These are phyloP conservation scores for Sardinella longiceps DNA, from an alignment of 2,797 vertebrate genomes.

Conservation along the genomic window DNA sequence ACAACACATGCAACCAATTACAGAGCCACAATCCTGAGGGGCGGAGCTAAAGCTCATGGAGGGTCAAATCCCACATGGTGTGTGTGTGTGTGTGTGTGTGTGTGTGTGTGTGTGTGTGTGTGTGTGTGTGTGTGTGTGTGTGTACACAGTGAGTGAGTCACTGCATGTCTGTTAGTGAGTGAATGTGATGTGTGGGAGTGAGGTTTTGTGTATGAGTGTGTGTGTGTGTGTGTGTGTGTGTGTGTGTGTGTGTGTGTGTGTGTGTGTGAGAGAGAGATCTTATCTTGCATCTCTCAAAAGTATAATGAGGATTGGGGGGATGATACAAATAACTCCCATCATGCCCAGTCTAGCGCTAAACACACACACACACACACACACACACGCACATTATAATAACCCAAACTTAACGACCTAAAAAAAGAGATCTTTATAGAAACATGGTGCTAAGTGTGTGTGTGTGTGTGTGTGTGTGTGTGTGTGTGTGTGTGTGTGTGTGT, in stretches of 20 bases:
- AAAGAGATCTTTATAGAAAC: too few relatives aligned
- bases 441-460: too few relatives aligned
- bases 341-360: neutral
- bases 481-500: too few relatives aligned
- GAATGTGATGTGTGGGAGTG: too few relatives aligned
- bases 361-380: neutral
- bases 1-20: conserved; percentile 53
- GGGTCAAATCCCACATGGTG: neutral
- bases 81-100: neutral
- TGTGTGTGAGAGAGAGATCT: too few relatives aligned
- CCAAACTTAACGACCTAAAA: too few relatives aligned
- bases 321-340: neutral
- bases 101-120: neutral
- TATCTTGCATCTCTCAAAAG: too few relatives aligned
- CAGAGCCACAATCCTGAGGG: conserved; percentile 41
- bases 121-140: neutral
- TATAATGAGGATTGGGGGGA: too few relatives aligned
- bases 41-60: neutral
- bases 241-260: too few relatives aligned
- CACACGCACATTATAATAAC: neutral
- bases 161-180: conserved; percentile 21
- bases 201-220: neutral
- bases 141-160: neutral
- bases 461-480: too few relatives aligned
- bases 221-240: too few relatives aligned